Evolutionary conservation across 2,888 invertebrate genomes (phyloP).

Genomic region (Ryuthela nishihirai): DNA sequence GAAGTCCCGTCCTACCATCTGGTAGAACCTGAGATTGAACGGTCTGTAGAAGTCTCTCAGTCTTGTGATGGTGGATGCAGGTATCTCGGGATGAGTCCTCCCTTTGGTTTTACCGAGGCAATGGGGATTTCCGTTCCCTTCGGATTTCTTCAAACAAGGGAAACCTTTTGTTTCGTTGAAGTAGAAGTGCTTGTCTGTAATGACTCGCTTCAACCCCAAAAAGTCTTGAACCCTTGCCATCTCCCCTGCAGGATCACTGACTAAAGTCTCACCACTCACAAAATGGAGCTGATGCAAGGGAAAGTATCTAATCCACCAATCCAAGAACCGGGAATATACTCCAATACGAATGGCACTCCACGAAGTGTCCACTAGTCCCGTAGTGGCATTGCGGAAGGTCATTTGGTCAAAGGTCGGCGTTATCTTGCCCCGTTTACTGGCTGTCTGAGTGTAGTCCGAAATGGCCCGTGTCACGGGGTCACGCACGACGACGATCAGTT

Average conservation of each 20-base stretch:
- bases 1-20: slow-evolving; percentile 83
- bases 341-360: slow-evolving; percentile 74
- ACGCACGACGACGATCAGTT: slow-evolving; percentile 77
- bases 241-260: slow-evolving; percentile 52
- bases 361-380: slow-evolving; percentile 67
- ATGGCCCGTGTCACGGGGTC: slow-evolving; percentile 88
- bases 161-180: slow-evolving; percentile 53
- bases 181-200: slow-evolving; percentile 51
- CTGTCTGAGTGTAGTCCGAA: slow-evolving; percentile 81
- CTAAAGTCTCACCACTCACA: slow-evolving; percentile 54
- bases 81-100: slow-evolving; percentile 51
- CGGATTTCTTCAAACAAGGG: slow-evolving; percentile 51
- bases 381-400: slow-evolving; percentile 69
- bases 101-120: slow-evolving; percentile 55
- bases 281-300: slow-evolving; percentile 52
- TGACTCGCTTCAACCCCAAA: slow-evolving; percentile 49
- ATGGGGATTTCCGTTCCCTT: slow-evolving; percentile 47
- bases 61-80: slow-evolving; percentile 43
- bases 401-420: slow-evolving; percentile 70
- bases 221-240: slow-evolving; percentile 52
- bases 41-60: slow-evolving; percentile 52
- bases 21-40: slow-evolving; percentile 73
- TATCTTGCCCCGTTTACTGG: slow-evolving; percentile 68
- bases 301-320: slow-evolving; percentile 53
- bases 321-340: slow-evolving; percentile 66